Conservation (phyloP, 1,140 invertebrate species). For the Trinorchestia longiramus region DNA sequence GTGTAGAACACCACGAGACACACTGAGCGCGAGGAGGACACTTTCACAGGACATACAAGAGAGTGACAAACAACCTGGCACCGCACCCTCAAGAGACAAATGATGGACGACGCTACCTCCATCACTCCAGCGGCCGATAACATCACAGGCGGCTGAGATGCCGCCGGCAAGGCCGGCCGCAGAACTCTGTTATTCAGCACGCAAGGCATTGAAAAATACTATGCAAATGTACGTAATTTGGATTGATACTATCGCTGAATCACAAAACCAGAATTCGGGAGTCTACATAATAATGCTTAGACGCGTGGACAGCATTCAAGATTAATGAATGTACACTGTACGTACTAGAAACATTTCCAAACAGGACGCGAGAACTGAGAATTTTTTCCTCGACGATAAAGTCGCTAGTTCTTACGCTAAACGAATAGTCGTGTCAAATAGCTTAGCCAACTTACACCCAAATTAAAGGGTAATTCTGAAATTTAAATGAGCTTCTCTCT, state of each 20-base stretch:
- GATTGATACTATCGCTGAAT: neutral
- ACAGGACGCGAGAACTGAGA: too few species aligned
- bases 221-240: neutral
- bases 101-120: neutral
- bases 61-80: neutral
- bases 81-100: slow-evolving; percentile 9
- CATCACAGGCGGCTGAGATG: neutral
- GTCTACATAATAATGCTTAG: neutral
- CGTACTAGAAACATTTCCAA: too few species aligned
- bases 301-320: neutral
- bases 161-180: slow-evolving; percentile 4
- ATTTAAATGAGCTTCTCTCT: too few species aligned
- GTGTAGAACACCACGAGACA: neutral
- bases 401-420: too few species aligned
- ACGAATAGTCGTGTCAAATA: too few species aligned
- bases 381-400: too few species aligned
- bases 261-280: neutral
- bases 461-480: too few species aligned
- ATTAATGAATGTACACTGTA: neutral
- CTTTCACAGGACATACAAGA: neutral
- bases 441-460: too few species aligned
- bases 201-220: neutral
- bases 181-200: neutral
- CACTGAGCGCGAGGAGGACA: neutral
- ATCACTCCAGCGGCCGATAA: neutral